Conservation (phyloP, 2,797 vertebrate genomes). For the Neopelma chrysocephalum region DNA sequence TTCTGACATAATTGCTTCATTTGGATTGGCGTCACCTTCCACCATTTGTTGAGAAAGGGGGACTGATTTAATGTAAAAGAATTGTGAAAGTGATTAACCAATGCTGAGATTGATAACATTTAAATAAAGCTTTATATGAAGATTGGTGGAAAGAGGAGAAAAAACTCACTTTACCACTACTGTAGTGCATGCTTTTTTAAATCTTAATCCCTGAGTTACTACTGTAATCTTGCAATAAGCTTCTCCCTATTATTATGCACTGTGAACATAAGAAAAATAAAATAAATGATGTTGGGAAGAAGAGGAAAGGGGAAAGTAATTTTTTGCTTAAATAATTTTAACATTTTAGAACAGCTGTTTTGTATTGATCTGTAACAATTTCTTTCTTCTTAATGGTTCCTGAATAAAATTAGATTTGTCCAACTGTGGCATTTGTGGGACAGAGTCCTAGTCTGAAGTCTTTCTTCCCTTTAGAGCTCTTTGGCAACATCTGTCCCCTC, state of each 20-base stretch:
- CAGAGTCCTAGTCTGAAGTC: not conserved
- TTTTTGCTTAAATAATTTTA: not conserved
- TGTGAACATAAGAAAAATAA: not conserved
- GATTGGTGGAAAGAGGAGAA: slow-evolving; percentile 27
- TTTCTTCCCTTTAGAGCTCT: not conserved
- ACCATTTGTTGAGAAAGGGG: slow-evolving; percentile 50
- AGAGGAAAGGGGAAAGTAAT: not conserved
- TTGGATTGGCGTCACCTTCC: slow-evolving; percentile 58
- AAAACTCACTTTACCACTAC: not conserved
- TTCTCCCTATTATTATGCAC: not conserved
- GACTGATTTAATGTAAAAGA: slow-evolving; percentile 72
- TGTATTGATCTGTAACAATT: not conserved
- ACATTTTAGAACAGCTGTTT: not conserved
- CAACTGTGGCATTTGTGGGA: not conserved
- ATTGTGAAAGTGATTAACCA: slow-evolving; percentile 70
- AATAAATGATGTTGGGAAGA: not conserved
- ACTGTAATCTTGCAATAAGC: not conserved
- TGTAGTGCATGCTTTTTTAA: not conserved
- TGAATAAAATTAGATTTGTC: not conserved
- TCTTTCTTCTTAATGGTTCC: not conserved
- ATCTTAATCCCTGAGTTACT: slow-evolving; percentile 2
- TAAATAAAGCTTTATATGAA: slow-evolving; percentile 42
- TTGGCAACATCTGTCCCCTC: not conserved
- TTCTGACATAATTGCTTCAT: slow-evolving; percentile 73
- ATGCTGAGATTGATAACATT: slow-evolving; percentile 48